phyloP scores from a whole-genome alignment of 1,140 invertebrate genomes.

The Steinernema feltiae region DNA sequence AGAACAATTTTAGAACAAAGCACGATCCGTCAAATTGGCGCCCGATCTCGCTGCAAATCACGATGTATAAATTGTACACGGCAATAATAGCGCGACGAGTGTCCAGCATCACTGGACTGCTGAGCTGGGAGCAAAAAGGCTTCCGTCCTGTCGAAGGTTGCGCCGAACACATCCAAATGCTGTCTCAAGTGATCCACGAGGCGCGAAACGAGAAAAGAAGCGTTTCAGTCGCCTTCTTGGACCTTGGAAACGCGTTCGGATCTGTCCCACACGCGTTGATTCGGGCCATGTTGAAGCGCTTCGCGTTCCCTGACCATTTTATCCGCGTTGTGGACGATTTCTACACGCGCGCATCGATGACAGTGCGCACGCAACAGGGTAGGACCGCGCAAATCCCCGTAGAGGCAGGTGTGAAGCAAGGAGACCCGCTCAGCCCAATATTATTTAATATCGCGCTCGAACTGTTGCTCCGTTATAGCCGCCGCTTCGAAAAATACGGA shows the following conservation, averaged over 20 bases:
- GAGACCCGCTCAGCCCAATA: too few species aligned
- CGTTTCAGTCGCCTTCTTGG: not conserved
- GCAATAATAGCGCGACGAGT: not conserved
- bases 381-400: too few species aligned
- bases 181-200: not conserved
- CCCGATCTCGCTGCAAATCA: not conserved
- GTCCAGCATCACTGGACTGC: not conserved
- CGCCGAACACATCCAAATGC: conserved; percentile 10
- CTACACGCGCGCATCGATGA: conserved; percentile 16
- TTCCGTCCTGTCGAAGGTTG: not conserved
- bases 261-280: conserved; percentile 14
- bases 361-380: not conserved
- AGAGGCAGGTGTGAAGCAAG: too few species aligned
- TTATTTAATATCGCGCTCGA: too few species aligned
- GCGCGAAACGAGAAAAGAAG: not conserved
- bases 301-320: conserved; percentile 14
- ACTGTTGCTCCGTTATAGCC: too few species aligned
- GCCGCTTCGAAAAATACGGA: too few species aligned
- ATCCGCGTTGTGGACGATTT: conserved; percentile 27
- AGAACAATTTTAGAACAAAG: too few species aligned
- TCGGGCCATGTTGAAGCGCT: not conserved
- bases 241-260: conserved; percentile 11
- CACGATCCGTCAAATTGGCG: conserved; percentile 16
- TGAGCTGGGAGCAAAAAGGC: conserved; percentile 18
- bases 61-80: conserved; percentile 15